Percentiles rank a stretch among this genome's conserved stretches.
Evolutionary conservation across 2,888 invertebrate species (phyloP).

Genomic region (Trypoxylon attenuatum): DNA sequence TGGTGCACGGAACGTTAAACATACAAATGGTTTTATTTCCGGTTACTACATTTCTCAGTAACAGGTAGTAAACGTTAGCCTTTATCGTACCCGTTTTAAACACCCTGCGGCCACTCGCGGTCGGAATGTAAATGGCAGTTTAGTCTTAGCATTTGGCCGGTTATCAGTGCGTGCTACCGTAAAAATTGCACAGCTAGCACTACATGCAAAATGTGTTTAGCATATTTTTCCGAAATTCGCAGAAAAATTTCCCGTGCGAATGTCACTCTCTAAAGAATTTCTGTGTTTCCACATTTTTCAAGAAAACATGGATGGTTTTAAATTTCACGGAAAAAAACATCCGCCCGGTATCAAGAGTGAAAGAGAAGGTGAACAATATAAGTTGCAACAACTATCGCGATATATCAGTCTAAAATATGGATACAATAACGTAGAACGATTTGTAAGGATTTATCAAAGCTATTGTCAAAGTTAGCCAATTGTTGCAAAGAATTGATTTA

Average conservation of each 20-base stretch:
- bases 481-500: too few relatives aligned
- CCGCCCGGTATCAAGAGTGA: too few relatives aligned
- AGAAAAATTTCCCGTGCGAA: not conserved
- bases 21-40: conserved; percentile 57
- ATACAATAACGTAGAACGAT: too few relatives aligned
- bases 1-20: conserved; percentile 50
- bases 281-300: not conserved
- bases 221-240: not conserved
- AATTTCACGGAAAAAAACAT: too few relatives aligned
- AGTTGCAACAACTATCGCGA: too few relatives aligned
- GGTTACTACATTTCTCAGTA: conserved; percentile 48
- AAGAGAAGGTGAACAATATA: too few relatives aligned
- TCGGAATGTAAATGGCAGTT: conserved; percentile 42
- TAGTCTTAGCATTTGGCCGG: conserved; percentile 11
- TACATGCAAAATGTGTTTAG: conserved; percentile 18
- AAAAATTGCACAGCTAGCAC: conserved; percentile 22
- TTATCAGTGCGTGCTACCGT: conserved; percentile 21
- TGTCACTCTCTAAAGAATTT: too few relatives aligned
- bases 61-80: conserved; percentile 55
- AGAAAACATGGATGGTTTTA: too few relatives aligned
- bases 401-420: too few relatives aligned
- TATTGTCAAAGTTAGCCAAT: too few relatives aligned
- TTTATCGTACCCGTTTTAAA: conserved; percentile 50
- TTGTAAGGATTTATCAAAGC: too few relatives aligned
- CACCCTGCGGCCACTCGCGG: conserved; percentile 39